Base-by-base conservation (phyloP, 64 coral and sea anemone species). In the Montipora cactus region DNA sequence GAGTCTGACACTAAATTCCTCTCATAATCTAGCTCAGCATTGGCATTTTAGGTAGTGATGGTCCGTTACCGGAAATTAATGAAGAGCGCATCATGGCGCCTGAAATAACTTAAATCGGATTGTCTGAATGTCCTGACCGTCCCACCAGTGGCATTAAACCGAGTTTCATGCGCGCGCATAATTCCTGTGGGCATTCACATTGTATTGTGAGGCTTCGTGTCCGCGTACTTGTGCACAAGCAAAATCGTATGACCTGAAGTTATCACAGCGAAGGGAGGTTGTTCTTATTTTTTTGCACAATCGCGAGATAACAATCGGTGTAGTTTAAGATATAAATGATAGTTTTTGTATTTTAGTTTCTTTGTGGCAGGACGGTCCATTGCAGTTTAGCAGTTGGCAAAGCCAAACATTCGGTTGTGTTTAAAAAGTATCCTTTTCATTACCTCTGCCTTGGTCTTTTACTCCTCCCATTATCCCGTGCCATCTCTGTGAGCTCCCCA, bases 1-100 rank as follows among this genome's bases (percentile, higher is more conserved):
- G 92, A 93, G 47, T 93, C 92, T 8, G 92, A 93, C 79, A 76
- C 76, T 55, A 93, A 93, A 78, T 88, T 87, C 67, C 67, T 93
- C 14, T 88, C 61, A 3, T 93, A 81, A 64, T 11, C 0, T 48
- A 12, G 37, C 19, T 28, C 44, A 76, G 37, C 37, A 37, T 8
- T 76, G 25, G 4, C 44, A 76, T 46, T 46, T 84, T 69, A 2
- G 47, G 61, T 72, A 16, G 7, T 3, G 37, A 83, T 61, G 15
- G 57, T 47, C 51, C 22, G 53, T 61, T 9, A 37, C 8, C 49
- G 45, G 82, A 70, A 72, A 16, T 86, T 10, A 50, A 50, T 8
- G 16, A 13, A 67, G 74, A 37, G 37, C 37, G 37, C 37, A 37
- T 37, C 74, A 8, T 76, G 74, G 7, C 74, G 15, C 20, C 74